Percentiles rank a stretch among this genome's conserved stretches.
These are phyloP conservation scores for Centropristis striata DNA, from an alignment of 2,113 vertebrate species.

Conservation along the genomic window DNA sequence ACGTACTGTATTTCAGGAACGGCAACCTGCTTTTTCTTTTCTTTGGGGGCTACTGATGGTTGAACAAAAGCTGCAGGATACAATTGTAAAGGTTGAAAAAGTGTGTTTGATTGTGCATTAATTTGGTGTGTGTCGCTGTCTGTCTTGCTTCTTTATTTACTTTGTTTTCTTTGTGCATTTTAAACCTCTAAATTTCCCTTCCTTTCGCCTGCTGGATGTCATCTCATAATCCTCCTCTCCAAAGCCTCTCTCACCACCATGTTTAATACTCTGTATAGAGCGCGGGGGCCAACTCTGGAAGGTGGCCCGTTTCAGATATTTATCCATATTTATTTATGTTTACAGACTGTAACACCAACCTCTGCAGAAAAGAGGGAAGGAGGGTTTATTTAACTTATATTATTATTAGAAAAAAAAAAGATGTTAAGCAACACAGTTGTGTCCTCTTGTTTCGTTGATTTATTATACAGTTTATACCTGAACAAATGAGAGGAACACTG, in stretches of 20 bases:
- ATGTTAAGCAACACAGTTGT: conserved; percentile 24
- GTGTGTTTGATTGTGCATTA: conserved; percentile 35
- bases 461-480: conserved; percentile 33
- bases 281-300: conserved; percentile 53
- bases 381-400: conserved; percentile 58
- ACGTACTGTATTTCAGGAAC: conserved; percentile 46
- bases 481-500: conserved; percentile 26
- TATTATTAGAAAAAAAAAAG: conserved; percentile 37
- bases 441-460: conserved; percentile 37
- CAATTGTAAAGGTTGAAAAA: conserved; percentile 30
- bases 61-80: conserved; percentile 36
- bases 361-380: conserved; percentile 14
- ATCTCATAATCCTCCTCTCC: conserved; percentile 42
- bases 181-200: conserved; percentile 2
- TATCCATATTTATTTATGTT: conserved; percentile 77
- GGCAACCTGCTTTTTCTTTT: conserved; percentile 15
- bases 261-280: conserved; percentile 47
- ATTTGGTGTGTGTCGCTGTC: conserved; percentile 24
- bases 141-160: background rate
- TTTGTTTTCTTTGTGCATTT: conserved; percentile 16
- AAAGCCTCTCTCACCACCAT: conserved; percentile 29
- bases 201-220: conserved; percentile 30
- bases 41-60: background rate
- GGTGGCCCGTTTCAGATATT: conserved; percentile 52
- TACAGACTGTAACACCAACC: conserved; percentile 35